Evolutionary conservation across 2,888 invertebrate species (phyloP).

Genomic region (Cryptophagus acutangulus): DNA sequence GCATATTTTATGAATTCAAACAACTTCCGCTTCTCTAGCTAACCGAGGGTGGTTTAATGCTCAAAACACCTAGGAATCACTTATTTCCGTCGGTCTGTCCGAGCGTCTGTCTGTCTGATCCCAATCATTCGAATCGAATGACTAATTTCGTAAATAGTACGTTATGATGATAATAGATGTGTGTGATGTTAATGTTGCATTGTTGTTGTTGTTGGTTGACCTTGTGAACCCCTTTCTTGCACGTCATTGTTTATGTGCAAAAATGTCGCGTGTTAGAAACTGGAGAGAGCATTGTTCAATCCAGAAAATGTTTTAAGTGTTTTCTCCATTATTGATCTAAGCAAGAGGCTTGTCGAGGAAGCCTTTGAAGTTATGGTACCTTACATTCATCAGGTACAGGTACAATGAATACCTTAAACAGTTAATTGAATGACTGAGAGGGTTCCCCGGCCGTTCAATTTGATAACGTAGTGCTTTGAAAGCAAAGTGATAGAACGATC

Average conservation of each 20-base stretch:
- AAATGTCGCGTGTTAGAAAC: slow-evolving; percentile 7
- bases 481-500: slow-evolving; percentile 18
- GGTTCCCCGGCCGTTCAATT: slow-evolving; percentile 20
- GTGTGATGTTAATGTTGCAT: slow-evolving; percentile 4
- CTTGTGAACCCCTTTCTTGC: slow-evolving; percentile 7
- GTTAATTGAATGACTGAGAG: slow-evolving; percentile 20
- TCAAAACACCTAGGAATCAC: no score
- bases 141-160: no score
- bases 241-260: slow-evolving; percentile 6
- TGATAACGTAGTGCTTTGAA: slow-evolving; percentile 14
- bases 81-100: no score
- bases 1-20: slow-evolving; percentile 8
- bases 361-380: slow-evolving; percentile 18
- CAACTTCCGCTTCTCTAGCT: no score
- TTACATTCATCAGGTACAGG: slow-evolving; percentile 14
- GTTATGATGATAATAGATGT: slow-evolving; percentile 3
- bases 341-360: slow-evolving; percentile 6
- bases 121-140: no score
- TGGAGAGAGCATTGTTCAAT: slow-evolving; percentile 8
- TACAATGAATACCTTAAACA: slow-evolving; percentile 17
- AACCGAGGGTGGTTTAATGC: no score
- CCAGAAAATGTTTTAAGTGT: slow-evolving; percentile 13
- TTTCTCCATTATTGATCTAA: slow-evolving; percentile 13
- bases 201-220: slow-evolving; percentile 3
- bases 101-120: no score